Percentiles rank a stretch among this genome's conserved stretches.
These are phyloP conservation scores for Rhagophthalmus giganteus DNA, from an alignment of 2,888 invertebrate species.

Conservation along the genomic window DNA sequence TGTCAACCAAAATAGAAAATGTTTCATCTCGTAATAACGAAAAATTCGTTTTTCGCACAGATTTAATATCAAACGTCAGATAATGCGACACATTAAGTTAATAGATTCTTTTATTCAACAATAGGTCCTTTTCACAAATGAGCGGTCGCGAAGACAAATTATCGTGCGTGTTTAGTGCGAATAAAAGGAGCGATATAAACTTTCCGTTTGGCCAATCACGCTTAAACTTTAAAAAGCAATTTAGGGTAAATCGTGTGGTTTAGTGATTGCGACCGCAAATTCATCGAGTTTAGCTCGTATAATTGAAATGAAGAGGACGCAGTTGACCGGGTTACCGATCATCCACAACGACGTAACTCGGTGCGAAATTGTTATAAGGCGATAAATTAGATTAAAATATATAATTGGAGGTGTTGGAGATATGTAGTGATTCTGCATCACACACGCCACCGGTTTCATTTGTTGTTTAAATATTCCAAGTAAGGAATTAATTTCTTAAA, in stretches of 20 bases:
- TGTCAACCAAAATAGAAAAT: no score
- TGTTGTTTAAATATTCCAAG: no score
- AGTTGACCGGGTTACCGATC: slow-evolving; percentile 9
- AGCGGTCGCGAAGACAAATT: not conserved
- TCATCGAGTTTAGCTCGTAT: slow-evolving; percentile 1
- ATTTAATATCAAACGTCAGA: no score
- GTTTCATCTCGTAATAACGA: no score
- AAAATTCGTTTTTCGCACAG: no score
- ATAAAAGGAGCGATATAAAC: slow-evolving; percentile 2
- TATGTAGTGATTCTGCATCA: no score
- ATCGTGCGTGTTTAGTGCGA: slow-evolving; percentile 2
- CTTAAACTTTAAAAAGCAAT: slow-evolving; percentile 8
- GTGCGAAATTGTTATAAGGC: slow-evolving; percentile 1
- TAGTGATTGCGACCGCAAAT: slow-evolving; percentile 3
- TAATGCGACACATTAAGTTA: not conserved
- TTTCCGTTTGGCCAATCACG: slow-evolving; percentile 4
- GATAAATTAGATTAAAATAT: not conserved
- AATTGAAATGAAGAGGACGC: slow-evolving; percentile 6
- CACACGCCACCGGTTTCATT: no score
- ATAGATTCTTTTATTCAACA: not conserved
- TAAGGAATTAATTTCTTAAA: no score
- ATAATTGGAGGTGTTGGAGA: no score
- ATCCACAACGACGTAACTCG: slow-evolving; percentile 1
- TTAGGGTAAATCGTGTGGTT: slow-evolving; percentile 9
- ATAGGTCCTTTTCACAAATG: not conserved